Conservation (phyloP, 2,888 invertebrate genomes). For the Amblyteles armatorius region DNA sequence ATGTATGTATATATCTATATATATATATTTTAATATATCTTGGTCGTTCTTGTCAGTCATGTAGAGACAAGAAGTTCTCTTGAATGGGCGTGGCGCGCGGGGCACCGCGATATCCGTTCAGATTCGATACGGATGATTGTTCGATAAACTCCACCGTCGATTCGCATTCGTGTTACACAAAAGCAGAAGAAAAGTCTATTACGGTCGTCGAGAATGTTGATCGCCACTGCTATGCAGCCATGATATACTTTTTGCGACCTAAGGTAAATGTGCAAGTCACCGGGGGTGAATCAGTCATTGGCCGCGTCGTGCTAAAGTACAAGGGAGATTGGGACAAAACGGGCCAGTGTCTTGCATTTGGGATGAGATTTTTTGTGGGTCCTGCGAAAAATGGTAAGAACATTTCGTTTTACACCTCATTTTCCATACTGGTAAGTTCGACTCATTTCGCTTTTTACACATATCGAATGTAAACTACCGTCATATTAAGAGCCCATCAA, state of each 20-base stretch:
- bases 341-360: too few relatives aligned
- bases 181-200: conserved; percentile 48
- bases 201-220: conserved; percentile 42
- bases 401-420: too few relatives aligned
- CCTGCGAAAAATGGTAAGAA: too few relatives aligned
- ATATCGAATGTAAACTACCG: not conserved
- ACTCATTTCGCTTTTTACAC: too few relatives aligned
- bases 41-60: conserved; percentile 8
- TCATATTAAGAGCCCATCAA: not conserved
- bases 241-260: not conserved
- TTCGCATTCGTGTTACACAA: conserved; percentile 9
- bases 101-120: conserved; percentile 50
- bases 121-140: conserved; percentile 59
- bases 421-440: too few relatives aligned
- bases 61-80: conserved; percentile 35
- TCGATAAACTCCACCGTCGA: conserved; percentile 25
- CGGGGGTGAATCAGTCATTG: too few relatives aligned
- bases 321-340: too few relatives aligned
- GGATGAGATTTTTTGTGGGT: too few relatives aligned
- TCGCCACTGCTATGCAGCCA: not conserved
- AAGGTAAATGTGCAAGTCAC: too few relatives aligned
- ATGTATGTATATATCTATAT: not conserved
- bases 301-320: too few relatives aligned
- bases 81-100: conserved; percentile 51
- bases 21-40: not conserved